Evolutionary conservation across 2,888 invertebrate genomes (phyloP).

Genomic region (Troglohyphantes excavatus): DNA sequence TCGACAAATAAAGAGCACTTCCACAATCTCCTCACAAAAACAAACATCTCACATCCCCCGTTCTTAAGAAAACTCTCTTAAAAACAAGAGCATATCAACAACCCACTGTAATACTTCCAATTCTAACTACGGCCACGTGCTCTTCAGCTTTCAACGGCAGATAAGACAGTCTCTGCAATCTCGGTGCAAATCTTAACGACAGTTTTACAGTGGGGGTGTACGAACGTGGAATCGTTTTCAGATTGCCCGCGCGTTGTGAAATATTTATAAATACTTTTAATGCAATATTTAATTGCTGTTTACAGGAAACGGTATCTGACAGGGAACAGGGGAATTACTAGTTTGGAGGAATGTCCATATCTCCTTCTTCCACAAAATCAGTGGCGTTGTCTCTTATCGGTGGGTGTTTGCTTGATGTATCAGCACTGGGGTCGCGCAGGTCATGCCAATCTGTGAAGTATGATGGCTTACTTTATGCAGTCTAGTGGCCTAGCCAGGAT

Average conservation of each 20-base stretch:
- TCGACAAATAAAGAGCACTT: too few relatives aligned
- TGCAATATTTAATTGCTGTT: constrained; percentile 35
- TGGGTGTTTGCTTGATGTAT: too few relatives aligned
- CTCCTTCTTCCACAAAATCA: background rate
- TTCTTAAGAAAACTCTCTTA: background rate
- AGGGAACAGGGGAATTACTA: background rate
- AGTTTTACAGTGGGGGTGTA: constrained; percentile 8
- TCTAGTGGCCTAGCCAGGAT: too few relatives aligned
- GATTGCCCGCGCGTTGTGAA: constrained; percentile 18
- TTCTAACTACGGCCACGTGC: background rate
- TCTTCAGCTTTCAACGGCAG: constrained; percentile 15
- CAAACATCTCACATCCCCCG: background rate
- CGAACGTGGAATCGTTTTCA: background rate
- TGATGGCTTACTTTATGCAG: too few relatives aligned
- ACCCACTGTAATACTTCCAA: background rate
- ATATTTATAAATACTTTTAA: constrained; percentile 54
- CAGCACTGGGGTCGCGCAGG: too few relatives aligned
- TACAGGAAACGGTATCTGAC: constrained; percentile 12
- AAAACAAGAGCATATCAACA: too few relatives aligned
- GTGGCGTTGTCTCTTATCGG: background rate
- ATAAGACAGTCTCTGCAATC: constrained; percentile 16
- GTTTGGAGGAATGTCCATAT: background rate
- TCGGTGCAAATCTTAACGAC: background rate
- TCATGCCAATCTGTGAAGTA: too few relatives aligned
- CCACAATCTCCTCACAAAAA: too few relatives aligned